Evolutionary conservation across 2,888 invertebrate species (phyloP).

Genomic region (Lasioglossum figueresi): DNA sequence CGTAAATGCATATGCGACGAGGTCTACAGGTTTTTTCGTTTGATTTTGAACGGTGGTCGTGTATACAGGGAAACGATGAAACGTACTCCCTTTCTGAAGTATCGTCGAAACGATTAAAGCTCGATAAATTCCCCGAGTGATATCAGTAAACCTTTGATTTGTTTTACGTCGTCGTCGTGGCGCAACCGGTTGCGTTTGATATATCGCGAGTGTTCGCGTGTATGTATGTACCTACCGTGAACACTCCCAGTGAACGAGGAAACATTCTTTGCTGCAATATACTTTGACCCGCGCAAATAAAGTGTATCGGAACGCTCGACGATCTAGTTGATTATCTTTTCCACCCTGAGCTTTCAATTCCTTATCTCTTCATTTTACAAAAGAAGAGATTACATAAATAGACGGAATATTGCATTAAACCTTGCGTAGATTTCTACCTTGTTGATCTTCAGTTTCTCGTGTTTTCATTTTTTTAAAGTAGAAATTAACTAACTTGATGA

Average conservation of each 20-base stretch:
- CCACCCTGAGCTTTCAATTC: neutral
- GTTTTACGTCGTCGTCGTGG: slow-evolving; percentile 25
- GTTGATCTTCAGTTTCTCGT: neutral
- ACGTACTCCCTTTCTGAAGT: neutral
- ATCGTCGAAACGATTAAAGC: slow-evolving; percentile 31
- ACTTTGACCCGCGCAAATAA: neutral
- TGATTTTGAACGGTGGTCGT: neutral
- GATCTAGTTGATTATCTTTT: neutral
- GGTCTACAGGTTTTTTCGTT: neutral
- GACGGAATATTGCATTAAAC: neutral
- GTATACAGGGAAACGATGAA: slow-evolving; percentile 10
- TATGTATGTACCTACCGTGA: neutral
- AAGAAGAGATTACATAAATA: neutral
- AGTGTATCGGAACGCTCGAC: neutral
- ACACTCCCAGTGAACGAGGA: neutral
- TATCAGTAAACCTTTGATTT: slow-evolving; percentile 36
- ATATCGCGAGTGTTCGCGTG: slow-evolving; percentile 14
- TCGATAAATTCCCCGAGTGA: slow-evolving; percentile 32
- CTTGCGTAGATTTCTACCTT: neutral
- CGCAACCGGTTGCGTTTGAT: slow-evolving; percentile 33
- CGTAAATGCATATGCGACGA: neutral
- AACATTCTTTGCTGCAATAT: slow-evolving; percentile 6
- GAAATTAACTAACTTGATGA: neutral
- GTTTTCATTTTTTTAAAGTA: neutral
- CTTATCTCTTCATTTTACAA: neutral